Conservation (phyloP, 2,113 vertebrate species). For the Microtus richardsoni region DNA sequence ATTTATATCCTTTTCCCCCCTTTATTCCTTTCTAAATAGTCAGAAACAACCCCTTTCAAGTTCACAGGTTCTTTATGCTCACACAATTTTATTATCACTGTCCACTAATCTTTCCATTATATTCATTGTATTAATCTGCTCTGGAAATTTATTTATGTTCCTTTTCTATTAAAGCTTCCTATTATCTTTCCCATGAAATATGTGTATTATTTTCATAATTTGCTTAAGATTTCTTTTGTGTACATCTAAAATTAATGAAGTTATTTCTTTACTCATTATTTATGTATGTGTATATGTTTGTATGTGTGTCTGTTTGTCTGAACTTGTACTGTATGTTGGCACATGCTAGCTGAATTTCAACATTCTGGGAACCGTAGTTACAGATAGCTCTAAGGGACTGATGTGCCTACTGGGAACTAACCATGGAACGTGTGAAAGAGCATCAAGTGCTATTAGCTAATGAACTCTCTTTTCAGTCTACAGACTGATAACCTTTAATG, state of each 20-base stretch:
- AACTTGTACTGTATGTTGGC: background rate
- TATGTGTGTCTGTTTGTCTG: background rate
- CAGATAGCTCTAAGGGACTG: background rate
- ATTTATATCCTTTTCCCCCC: background rate
- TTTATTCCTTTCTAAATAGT: background rate
- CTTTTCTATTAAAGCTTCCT: background rate
- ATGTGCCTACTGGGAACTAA: background rate
- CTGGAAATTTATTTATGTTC: background rate
- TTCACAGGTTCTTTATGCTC: background rate
- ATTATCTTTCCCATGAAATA: background rate
- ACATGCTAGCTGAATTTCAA: background rate
- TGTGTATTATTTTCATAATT: background rate
- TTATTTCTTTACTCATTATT: background rate
- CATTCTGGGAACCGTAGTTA: too few relatives aligned
- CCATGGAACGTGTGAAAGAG: too few relatives aligned
- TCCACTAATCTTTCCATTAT: background rate
- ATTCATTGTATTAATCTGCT: background rate
- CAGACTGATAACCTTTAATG: background rate
- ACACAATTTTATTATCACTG: background rate
- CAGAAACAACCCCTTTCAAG: background rate
- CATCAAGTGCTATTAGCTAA: background rate
- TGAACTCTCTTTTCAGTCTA: background rate
- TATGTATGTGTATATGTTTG: background rate
- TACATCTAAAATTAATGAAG: background rate
- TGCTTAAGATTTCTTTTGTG: background rate